Percentiles rank a stretch among this genome's conserved stretches.
phyloP scores from a whole-genome alignment of 1,140 invertebrate species.

The Drosophila simulans region DNA sequence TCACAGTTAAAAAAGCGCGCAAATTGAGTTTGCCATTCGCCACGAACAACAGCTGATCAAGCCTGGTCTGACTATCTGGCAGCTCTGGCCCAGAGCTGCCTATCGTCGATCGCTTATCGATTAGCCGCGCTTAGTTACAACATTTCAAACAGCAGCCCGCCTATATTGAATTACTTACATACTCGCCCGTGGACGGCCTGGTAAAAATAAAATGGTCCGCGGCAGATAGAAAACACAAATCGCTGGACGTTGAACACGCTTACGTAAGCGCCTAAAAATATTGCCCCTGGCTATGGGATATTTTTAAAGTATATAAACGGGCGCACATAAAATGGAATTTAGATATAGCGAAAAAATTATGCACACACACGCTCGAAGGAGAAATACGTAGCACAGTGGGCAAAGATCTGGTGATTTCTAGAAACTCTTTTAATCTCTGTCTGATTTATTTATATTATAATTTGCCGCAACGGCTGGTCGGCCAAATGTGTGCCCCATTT shows the following conservation, averaged over 20 bases:
- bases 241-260: conserved; percentile 64
- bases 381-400: conserved; percentile 38
- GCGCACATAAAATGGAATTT: conserved; percentile 71
- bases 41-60: conserved; percentile 34
- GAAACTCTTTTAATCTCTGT: conserved; percentile 41
- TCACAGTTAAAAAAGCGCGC: conserved; percentile 33
- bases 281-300: conserved; percentile 57
- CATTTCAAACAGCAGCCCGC: conserved; percentile 29
- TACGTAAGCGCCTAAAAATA: conserved; percentile 81
- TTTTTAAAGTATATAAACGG: conserved; percentile 78
- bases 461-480: conserved; percentile 32
- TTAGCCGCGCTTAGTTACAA: conserved; percentile 34
- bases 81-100: conserved; percentile 36
- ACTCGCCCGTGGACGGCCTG: conserved; percentile 38
- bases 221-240: conserved; percentile 49
- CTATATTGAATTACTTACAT: conserved; percentile 79
- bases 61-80: conserved; percentile 29
- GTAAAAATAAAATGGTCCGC: conserved; percentile 65
- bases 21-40: conserved; percentile 38
- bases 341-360: conserved; percentile 70
- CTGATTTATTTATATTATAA: conserved; percentile 70
- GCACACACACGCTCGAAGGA: conserved; percentile 28
- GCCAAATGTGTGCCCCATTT: conserved; percentile 56
- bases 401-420: conserved; percentile 44
- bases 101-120: conserved; percentile 2